Evolutionary conservation across 2,888 invertebrate species (phyloP).

Genomic region (Drosophila histrio): DNA sequence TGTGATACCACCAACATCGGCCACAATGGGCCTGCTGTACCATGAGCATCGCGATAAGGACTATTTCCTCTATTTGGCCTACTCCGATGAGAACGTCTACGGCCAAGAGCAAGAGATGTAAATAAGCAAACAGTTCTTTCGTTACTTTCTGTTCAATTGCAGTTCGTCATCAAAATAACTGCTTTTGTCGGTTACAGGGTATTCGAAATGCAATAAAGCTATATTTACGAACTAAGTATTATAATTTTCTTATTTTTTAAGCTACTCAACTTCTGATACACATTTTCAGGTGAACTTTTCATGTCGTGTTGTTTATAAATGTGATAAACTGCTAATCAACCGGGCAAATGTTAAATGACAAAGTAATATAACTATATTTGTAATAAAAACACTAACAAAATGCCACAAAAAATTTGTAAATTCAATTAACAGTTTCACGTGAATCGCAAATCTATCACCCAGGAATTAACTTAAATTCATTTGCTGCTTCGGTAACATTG

Average conservation of each 20-base stretch:
- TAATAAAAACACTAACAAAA: conserved; percentile 14
- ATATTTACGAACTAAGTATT: background rate
- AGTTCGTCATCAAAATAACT: background rate
- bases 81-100: conserved; percentile 99
- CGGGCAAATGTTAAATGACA: conserved; percentile 40
- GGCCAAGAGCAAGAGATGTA: conserved; percentile 85
- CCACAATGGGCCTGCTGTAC: conserved; percentile 97
- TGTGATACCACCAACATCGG: conserved; percentile 97
- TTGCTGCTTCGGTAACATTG: conserved; percentile 8
- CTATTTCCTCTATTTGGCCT: conserved; percentile 99
- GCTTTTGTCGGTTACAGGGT: background rate
- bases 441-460: conserved; percentile 21
- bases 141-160: background rate
- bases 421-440: conserved; percentile 49
- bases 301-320: conserved; percentile 33
- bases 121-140: background rate
- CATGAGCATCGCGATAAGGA: conserved; percentile 99
- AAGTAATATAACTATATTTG: conserved; percentile 13
- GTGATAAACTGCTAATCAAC: conserved; percentile 44
- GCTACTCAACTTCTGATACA: background rate
- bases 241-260: background rate
- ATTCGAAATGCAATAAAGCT: background rate
- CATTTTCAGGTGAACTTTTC: background rate
- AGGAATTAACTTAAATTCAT: conserved; percentile 2
- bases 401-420: conserved; percentile 39